These are phyloP conservation scores for Anabacerthia variegaticeps DNA, from an alignment of 2,797 vertebrate species.

Conservation along the genomic window DNA sequence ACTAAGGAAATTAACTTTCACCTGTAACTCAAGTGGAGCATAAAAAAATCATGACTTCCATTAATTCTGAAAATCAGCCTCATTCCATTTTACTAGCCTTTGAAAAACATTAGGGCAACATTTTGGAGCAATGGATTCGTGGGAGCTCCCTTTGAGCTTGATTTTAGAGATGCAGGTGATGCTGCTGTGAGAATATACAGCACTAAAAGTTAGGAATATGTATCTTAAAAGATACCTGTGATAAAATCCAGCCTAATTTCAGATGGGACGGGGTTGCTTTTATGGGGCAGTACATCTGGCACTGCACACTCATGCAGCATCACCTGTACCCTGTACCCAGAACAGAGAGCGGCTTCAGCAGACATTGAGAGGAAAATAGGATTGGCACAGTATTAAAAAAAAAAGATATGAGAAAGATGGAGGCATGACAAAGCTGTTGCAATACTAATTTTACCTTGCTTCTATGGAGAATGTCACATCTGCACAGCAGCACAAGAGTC, in stretches of 20 bases:
- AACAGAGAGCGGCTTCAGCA: background rate
- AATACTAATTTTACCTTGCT: background rate
- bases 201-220: background rate
- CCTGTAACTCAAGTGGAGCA: background rate
- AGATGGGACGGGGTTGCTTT: background rate
- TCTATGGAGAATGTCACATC: background rate
- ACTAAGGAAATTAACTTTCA: background rate
- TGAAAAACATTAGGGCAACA: background rate
- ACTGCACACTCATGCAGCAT: fast-evolving
- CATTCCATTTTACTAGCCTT: background rate
- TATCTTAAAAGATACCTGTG: background rate
- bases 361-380: background rate
- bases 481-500: background rate
- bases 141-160: background rate
- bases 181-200: background rate
- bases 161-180: background rate
- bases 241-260: background rate
- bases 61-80: background rate
- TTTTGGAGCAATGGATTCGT: background rate
- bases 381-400: background rate
- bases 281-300: background rate
- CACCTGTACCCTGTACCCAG: fast-evolving
- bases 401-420: background rate
- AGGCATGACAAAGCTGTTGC: background rate
- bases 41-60: background rate